Conservation (phyloP, 2,888 invertebrate genomes). For the Scelioninae gen. 1 region DNA sequence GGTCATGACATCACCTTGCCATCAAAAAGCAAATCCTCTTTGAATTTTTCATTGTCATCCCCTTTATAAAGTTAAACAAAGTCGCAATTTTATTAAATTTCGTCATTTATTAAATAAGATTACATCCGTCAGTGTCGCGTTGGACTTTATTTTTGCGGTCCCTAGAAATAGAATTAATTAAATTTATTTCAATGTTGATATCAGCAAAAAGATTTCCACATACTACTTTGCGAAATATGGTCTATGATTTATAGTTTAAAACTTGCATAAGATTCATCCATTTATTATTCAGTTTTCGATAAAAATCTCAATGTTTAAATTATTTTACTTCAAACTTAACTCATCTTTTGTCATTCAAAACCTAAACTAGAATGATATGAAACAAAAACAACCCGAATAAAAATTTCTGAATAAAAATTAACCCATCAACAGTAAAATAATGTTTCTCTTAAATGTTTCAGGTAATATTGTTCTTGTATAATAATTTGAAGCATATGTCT, state of each 20-base stretch:
- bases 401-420: no score
- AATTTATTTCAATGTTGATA: constrained; percentile 25
- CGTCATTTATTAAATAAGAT: constrained; percentile 53
- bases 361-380: no score
- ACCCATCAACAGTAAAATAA: no score
- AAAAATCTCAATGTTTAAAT: no score
- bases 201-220: neutral
- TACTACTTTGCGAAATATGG: neutral
- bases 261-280: neutral
- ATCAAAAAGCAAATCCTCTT: constrained; percentile 61
- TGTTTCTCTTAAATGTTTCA: no score
- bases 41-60: constrained; percentile 59
- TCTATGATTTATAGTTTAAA: neutral
- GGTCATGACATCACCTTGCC: constrained; percentile 50
- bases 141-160: constrained; percentile 23
- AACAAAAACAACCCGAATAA: no score
- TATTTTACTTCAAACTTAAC: no score
- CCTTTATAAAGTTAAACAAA: constrained; percentile 47
- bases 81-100: constrained; percentile 55
- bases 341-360: no score
- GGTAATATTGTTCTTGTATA: no score
- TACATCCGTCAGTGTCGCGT: constrained; percentile 54
- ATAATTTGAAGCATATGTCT: no score
- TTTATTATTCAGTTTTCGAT: no score
- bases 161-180: constrained; percentile 36